A percentile compares a stretch with the other conserved stretches of the same genome.
Evolutionary conservation across 2,113 vertebrate species (phyloP).

Genomic region (Cranoglanis bouderius): DNA sequence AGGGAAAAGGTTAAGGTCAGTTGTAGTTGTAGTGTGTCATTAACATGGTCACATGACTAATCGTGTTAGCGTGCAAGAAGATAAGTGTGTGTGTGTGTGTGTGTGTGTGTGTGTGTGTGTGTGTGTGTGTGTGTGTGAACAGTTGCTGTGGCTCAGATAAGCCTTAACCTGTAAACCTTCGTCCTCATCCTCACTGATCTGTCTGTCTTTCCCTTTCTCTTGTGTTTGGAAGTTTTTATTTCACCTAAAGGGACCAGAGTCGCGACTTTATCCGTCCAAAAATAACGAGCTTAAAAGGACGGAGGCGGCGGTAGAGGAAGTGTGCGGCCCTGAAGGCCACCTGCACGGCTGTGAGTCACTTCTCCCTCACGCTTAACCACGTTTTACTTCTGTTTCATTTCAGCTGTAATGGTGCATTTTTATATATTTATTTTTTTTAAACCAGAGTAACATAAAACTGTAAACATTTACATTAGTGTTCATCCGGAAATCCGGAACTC

Average conservation of each 20-base stretch:
- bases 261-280: slow-evolving; percentile 39
- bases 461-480: not conserved
- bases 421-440: not conserved
- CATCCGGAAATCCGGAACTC: not conserved
- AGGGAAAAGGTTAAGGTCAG: not conserved
- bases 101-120: not conserved
- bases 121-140: too few species aligned
- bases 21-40: not conserved
- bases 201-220: slow-evolving; percentile 45
- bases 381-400: not conserved
- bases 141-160: not conserved
- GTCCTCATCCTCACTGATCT: slow-evolving; percentile 23
- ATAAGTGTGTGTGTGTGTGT: not conserved
- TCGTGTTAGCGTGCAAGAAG: not conserved
- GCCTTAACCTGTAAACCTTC: slow-evolving; percentile 1
- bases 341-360: slow-evolving; percentile 14
- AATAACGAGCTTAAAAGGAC: slow-evolving; percentile 41
- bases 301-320: slow-evolving; percentile 55
- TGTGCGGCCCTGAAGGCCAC: slow-evolving; percentile 8
- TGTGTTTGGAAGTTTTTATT: slow-evolving; percentile 30
- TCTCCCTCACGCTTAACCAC: not conserved
- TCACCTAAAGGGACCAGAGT: slow-evolving; percentile 39
- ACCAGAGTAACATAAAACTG: not conserved
- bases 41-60: not conserved
- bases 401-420: not conserved